A percentile compares a stretch with the other conserved stretches of the same genome.
phyloP scores from a whole-genome alignment of 53 echinoderm and acorn worm genomes.

The Holothuria leucospilota region DNA sequence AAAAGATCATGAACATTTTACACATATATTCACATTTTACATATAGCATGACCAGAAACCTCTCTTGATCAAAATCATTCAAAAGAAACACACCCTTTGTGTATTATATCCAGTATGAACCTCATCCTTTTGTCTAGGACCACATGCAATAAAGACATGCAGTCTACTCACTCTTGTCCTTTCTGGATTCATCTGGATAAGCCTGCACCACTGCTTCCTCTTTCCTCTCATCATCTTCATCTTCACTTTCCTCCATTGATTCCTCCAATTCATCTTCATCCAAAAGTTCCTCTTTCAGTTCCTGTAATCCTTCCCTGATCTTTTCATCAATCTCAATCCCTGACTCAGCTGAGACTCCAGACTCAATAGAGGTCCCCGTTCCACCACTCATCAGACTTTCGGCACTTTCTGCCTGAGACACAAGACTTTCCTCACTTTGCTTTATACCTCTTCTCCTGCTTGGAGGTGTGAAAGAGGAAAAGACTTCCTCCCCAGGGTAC shows the following conservation, averaged over 20 bases:
- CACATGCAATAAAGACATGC: constrained; percentile 9
- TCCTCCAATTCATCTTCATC: constrained; percentile 41
- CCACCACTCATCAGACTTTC: constrained; percentile 43
- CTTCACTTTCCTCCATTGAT: constrained; percentile 13
- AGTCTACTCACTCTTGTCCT: constrained; percentile 9
- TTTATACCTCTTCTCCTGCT: constrained; percentile 19
- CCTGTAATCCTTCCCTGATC: constrained; percentile 57
- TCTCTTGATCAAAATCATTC: too few relatives aligned
- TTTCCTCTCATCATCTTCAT: background rate
- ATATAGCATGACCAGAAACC: too few relatives aligned
- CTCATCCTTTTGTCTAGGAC: too few relatives aligned
- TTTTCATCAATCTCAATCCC: constrained; percentile 46
- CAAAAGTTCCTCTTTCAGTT: constrained; percentile 53
- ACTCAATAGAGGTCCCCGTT: constrained; percentile 30
- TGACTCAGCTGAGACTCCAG: constrained; percentile 38
- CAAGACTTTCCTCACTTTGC: background rate
- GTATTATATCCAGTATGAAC: too few relatives aligned
- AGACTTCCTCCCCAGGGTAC: background rate
- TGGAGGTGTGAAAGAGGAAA: constrained; percentile 28
- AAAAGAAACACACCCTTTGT: too few relatives aligned
- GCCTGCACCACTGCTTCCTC: background rate
- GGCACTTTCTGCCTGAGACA: constrained; percentile 47
- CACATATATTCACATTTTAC: too few relatives aligned
- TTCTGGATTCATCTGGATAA: background rate
- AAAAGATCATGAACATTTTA: too few relatives aligned